These are phyloP conservation scores for Epizoanthus illoricatus DNA, from an alignment of 92 coral and sea anemone species.

Conservation along the genomic window DNA sequence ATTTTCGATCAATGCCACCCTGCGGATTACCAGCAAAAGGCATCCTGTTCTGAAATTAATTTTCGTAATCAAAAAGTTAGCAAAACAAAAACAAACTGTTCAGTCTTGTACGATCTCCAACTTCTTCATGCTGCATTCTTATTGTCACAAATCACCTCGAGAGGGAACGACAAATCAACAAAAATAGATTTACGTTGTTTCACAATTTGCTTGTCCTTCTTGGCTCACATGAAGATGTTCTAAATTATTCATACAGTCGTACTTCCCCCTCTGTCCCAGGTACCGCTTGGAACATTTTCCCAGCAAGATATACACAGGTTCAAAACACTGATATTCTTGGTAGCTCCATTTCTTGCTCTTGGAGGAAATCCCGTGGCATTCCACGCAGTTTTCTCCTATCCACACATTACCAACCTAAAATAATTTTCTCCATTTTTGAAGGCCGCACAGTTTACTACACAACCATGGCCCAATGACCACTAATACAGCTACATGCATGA, in stretches of 20 bases:
- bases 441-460: not conserved
- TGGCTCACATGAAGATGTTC: not conserved
- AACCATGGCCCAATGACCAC: constrained; percentile 20
- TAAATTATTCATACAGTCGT: not conserved
- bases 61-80: constrained; percentile 23
- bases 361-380: not conserved
- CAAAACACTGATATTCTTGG: not conserved
- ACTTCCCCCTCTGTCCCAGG: constrained; percentile 12
- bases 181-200: no score
- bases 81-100: constrained; percentile 32
- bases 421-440: constrained; percentile 13
- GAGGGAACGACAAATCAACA: no score
- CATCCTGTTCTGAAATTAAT: constrained; percentile 40
- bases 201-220: not conserved
- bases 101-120: not conserved
- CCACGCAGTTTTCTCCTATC: not conserved
- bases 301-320: constrained; percentile 4
- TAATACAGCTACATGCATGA: constrained; percentile 28
- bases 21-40: constrained; percentile 33
- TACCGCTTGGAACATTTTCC: not conserved
- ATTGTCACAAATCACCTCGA: not conserved
- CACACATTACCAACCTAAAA: not conserved
- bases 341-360: not conserved
- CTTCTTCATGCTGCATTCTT: not conserved
- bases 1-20: constrained; percentile 18